phyloP scores from a whole-genome alignment of 2,888 invertebrate genomes.

The Nemotelus nigrinus region DNA sequence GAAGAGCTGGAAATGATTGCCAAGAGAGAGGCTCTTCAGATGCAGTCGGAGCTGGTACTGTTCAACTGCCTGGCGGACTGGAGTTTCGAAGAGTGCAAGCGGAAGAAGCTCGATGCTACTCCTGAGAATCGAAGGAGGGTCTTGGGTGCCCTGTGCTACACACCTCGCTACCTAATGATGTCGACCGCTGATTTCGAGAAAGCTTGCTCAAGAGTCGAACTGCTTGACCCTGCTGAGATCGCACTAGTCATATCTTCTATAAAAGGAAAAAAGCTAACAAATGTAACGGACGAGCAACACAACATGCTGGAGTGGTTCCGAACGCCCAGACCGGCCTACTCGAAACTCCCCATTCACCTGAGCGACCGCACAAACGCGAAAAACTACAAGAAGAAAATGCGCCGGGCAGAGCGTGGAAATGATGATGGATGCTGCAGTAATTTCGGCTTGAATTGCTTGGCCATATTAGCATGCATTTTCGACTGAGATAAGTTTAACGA shows the following conservation, averaged over 20 bases:
- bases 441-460: conserved; percentile 62
- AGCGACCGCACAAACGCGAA: conserved; percentile 64
- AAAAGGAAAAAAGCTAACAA: conserved; percentile 61
- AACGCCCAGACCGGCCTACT: conserved; percentile 62
- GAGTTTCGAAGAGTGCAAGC: conserved; percentile 63
- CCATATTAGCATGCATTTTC: conserved; percentile 64
- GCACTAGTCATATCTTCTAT: conserved; percentile 60
- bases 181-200: conserved; percentile 59
- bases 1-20: conserved; percentile 64
- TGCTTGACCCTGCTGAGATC: conserved; percentile 61
- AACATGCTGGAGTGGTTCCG: conserved; percentile 62
- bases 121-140: conserved; percentile 63
- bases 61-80: conserved; percentile 64
- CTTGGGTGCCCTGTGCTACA: conserved; percentile 62
- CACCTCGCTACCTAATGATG: conserved; percentile 62
- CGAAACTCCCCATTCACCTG: conserved; percentile 64
- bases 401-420: conserved; percentile 55
- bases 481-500: conserved; percentile 56
- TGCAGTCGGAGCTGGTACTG: conserved; percentile 61
- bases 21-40: conserved; percentile 62
- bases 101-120: conserved; percentile 61
- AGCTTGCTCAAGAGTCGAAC: conserved; percentile 62
- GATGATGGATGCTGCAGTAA: conserved; percentile 63
- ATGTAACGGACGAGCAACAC: conserved; percentile 62
- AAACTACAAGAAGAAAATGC: conserved; percentile 65